A percentile compares a stretch with the other conserved stretches of the same genome.
These are phyloP conservation scores for Pocillopora damicornis DNA, from an alignment of 64 coral and sea anemone genomes.

Conservation along the genomic window DNA sequence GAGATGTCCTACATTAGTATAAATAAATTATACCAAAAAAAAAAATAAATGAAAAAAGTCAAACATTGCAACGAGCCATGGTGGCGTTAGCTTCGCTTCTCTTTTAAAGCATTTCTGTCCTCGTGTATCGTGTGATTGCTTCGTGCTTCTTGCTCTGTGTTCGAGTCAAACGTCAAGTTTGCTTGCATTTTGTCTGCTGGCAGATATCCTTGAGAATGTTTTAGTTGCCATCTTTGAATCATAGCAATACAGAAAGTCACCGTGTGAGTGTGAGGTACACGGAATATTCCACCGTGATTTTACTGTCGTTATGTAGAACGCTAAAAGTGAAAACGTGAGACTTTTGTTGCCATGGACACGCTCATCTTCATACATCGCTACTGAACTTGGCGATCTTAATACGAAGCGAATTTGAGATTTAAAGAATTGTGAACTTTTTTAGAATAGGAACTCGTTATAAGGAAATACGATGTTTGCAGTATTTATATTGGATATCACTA, in stretches of 20 bases:
- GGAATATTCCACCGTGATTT: background rate
- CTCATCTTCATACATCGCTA: background rate
- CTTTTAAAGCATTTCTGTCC: background rate
- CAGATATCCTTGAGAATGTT: slow-evolving; percentile 9
- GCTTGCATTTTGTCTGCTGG: slow-evolving; percentile 36
- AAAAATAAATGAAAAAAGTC: background rate
- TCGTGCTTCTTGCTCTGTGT: background rate
- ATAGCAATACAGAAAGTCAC: background rate
- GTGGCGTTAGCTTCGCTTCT: background rate
- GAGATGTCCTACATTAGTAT: background rate
- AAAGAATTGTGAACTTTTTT: slow-evolving; percentile 46
- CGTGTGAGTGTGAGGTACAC: background rate
- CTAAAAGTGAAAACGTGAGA: background rate
- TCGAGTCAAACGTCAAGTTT: background rate
- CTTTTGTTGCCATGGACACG: background rate
- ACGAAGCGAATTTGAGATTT: slow-evolving; percentile 27
- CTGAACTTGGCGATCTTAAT: background rate
- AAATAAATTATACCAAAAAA: background rate
- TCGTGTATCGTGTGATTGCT: background rate
- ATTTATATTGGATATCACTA: slow-evolving; percentile 44
- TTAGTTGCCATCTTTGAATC: background rate
- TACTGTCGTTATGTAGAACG: background rate
- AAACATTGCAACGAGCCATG: background rate
- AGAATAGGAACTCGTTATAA: slow-evolving; percentile 33
- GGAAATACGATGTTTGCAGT: slow-evolving; percentile 36